Conservation (phyloP, 2,113 vertebrate genomes). For the Triplophysa dalaica region DNA sequence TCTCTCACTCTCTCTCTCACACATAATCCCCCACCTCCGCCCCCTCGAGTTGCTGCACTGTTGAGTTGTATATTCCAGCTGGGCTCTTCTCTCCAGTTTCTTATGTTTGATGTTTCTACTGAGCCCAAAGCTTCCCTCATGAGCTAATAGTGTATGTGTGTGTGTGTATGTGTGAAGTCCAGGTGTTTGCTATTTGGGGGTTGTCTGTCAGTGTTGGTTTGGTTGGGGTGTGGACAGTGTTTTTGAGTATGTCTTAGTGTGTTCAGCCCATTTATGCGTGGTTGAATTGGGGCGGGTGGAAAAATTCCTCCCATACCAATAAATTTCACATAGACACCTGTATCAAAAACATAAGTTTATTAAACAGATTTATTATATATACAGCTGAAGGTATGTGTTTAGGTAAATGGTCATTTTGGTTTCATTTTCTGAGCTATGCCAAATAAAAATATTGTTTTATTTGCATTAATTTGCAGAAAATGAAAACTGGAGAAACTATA, state of each 20-base stretch:
- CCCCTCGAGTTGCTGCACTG: constrained; percentile 52
- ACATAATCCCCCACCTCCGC: constrained; percentile 30
- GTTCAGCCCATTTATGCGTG: constrained; percentile 55
- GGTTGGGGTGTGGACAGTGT: constrained; percentile 52
- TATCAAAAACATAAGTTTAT: not conserved
- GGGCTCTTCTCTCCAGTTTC: constrained; percentile 75
- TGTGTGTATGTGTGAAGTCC: constrained; percentile 72
- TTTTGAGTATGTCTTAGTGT: constrained; percentile 58
- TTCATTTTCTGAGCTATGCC: too few species aligned
- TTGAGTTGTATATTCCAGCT: constrained; percentile 84
- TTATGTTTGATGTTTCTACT: constrained; percentile 71
- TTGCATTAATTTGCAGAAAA: too few species aligned
- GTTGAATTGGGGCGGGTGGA: constrained; percentile 19
- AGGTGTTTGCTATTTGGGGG: constrained; percentile 85
- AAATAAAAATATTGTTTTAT: too few species aligned
- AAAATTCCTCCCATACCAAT: constrained; percentile 21
- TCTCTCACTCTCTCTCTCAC: constrained; percentile 8
- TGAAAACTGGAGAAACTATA: too few species aligned
- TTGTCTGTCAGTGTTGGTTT: constrained; percentile 82
- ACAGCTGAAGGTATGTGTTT: too few species aligned
- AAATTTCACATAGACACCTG: constrained; percentile 32
- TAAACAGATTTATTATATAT: not conserved
- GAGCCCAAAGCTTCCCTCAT: constrained; percentile 70
- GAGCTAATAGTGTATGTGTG: constrained; percentile 64
- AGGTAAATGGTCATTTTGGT: too few species aligned